These are phyloP conservation scores for Jacana jacana DNA, from an alignment of 2,113 vertebrate species.

Conservation along the genomic window DNA sequence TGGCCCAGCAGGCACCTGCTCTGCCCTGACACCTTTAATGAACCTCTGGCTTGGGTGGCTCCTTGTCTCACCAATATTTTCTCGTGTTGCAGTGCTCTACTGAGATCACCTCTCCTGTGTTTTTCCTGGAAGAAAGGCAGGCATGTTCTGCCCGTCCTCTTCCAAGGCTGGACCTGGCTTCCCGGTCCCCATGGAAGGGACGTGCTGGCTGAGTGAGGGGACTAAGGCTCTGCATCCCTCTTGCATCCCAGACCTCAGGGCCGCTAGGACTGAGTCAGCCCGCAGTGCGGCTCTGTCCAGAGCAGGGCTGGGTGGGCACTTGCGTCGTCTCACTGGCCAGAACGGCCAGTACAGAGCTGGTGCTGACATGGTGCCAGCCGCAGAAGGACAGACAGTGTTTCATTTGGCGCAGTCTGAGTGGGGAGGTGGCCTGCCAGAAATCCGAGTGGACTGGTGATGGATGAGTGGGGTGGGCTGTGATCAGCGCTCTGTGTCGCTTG, in stretches of 20 bases:
- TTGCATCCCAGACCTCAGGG: fast-evolving
- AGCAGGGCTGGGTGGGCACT: background rate
- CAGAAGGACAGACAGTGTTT: background rate
- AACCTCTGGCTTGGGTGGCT: background rate
- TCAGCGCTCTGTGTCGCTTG: fast-evolving
- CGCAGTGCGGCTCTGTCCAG: background rate
- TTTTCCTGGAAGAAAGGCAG: background rate
- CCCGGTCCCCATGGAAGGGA: fast-evolving
- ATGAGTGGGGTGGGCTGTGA: fast-evolving
- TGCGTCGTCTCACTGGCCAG: background rate
- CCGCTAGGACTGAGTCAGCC: background rate
- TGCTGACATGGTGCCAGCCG: background rate
- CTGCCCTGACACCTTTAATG: fast-evolving
- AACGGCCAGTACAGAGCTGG: fast-evolving
- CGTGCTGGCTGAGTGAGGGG: fast-evolving
- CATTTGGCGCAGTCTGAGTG: background rate
- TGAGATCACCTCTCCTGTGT: fast-evolving
- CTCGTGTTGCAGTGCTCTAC: fast-evolving
- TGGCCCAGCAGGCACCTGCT: background rate
- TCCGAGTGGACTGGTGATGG: fast-evolving
- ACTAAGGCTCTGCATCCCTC: fast-evolving
- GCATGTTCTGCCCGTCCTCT: fast-evolving
- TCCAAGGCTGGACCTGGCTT: background rate
- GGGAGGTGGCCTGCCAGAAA: background rate
- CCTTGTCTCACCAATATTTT: background rate